Evolutionary conservation across 2,888 invertebrate species (phyloP).

Genomic region (Clostera curtula): DNA sequence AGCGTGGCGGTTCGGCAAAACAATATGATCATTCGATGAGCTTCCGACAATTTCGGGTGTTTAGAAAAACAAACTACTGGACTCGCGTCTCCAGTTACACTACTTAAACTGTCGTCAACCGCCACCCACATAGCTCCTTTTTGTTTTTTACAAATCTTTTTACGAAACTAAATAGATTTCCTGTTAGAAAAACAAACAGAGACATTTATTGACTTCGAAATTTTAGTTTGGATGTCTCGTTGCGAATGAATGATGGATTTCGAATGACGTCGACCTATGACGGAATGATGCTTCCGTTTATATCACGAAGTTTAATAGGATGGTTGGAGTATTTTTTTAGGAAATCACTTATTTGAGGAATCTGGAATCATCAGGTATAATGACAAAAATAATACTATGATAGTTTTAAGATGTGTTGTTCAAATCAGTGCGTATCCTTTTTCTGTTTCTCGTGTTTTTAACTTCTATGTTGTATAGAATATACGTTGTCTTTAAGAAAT

Average conservation of each 20-base stretch:
- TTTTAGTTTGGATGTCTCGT: constrained; percentile 57
- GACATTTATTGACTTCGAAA: constrained; percentile 65
- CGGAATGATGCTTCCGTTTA: constrained; percentile 48
- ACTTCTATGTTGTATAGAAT: too few relatives aligned
- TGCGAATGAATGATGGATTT: constrained; percentile 67
- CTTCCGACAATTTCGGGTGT: constrained; percentile 56
- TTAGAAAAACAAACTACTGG: constrained; percentile 62
- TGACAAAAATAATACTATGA: too few relatives aligned
- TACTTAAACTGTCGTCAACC: constrained; percentile 72
- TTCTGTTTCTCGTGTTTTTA: too few relatives aligned
- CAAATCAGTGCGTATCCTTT: too few relatives aligned
- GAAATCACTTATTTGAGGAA: too few relatives aligned
- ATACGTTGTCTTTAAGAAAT: too few relatives aligned
- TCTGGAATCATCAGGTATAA: too few relatives aligned
- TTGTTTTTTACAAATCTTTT: constrained; percentile 56
- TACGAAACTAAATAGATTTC: constrained; percentile 66
- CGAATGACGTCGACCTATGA: constrained; percentile 53
- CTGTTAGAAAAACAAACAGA: constrained; percentile 72
- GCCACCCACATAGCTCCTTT: constrained; percentile 61
- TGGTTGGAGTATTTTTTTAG: constrained; percentile 11
- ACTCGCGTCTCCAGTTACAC: constrained; percentile 58
- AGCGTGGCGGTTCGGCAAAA: constrained; percentile 35
- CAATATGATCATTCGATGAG: constrained; percentile 53
- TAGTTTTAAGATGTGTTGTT: too few relatives aligned
- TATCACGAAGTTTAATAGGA: constrained; percentile 11